These are phyloP conservation scores for Epizoanthus ramosus DNA, from an alignment of 92 coral and sea anemone genomes.

Conservation along the genomic window DNA sequence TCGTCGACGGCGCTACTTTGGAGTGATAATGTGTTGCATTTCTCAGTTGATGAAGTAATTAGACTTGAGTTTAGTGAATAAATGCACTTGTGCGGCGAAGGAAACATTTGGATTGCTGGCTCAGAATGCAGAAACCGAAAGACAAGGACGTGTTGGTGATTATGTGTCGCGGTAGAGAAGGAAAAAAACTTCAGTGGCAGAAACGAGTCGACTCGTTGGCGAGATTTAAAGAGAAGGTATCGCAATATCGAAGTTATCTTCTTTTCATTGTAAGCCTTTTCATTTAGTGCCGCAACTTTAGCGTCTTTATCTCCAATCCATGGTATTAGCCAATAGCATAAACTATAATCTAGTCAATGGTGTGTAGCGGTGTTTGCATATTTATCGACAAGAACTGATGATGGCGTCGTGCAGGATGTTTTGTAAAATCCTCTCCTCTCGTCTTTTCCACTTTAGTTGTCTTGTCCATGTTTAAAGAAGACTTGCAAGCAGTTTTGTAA, in stretches of 20 bases:
- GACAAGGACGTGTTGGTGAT: slow-evolving; percentile 69
- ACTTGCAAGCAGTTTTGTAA: too few relatives aligned
- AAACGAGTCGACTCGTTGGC: slow-evolving; percentile 55
- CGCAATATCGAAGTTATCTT: background rate
- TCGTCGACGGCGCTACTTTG: background rate
- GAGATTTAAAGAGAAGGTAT: slow-evolving; percentile 75
- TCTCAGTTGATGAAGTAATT: background rate
- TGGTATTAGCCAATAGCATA: too few relatives aligned
- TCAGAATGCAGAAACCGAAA: slow-evolving; percentile 43
- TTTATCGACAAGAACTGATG: too few relatives aligned
- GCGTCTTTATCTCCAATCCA: too few relatives aligned
- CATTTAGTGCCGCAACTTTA: background rate
- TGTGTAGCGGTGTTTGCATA: too few relatives aligned
- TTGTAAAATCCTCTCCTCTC: too few relatives aligned
- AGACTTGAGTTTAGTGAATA: background rate
- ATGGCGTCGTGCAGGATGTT: background rate
- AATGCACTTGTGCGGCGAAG: background rate
- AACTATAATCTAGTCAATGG: too few relatives aligned
- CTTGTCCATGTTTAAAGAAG: too few relatives aligned
- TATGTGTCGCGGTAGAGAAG: slow-evolving; percentile 71
- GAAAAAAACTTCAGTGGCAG: slow-evolving; percentile 64
- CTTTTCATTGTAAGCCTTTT: background rate
- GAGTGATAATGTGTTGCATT: background rate
- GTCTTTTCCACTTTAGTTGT: too few relatives aligned
- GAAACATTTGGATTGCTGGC: background rate